Conservation (phyloP, 2,113 vertebrate species). For the Vidua macroura region DNA sequence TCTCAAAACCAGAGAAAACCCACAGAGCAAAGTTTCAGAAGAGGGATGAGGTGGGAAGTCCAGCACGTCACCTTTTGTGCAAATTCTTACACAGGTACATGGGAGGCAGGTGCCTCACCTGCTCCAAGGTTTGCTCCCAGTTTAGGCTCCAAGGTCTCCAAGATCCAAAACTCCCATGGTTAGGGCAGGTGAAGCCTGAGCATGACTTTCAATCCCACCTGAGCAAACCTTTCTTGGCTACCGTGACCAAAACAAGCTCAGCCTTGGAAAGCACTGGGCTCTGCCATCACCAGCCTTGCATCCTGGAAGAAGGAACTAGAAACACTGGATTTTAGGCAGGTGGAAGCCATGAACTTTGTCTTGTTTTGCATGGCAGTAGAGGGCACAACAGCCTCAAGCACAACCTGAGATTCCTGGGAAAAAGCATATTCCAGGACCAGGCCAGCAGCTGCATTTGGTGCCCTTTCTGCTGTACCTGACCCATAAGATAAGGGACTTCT, state of each 20-base stretch:
- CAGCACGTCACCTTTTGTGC: fast-evolving
- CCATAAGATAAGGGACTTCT: background rate
- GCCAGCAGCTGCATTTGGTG: background rate
- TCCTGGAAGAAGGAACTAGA: background rate
- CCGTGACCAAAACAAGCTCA: background rate
- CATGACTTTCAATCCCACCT: background rate
- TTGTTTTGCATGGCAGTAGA: background rate
- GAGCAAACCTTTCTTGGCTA: background rate
- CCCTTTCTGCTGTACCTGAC: background rate
- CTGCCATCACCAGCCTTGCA: fast-evolving
- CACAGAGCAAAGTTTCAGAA: background rate
- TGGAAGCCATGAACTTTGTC: background rate
- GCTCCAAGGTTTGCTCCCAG: background rate
- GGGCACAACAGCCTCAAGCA: constrained; percentile 10
- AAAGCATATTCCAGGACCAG: background rate
- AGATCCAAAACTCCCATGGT: background rate
- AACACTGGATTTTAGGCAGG: background rate
- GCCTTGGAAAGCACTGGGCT: fast-evolving
- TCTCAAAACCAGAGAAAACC: background rate
- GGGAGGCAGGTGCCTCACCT: background rate
- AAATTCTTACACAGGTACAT: no score
- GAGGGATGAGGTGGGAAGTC: background rate
- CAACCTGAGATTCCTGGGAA: background rate
- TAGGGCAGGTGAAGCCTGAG: background rate
- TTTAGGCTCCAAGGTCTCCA: background rate